Evolutionary conservation across 2,797 vertebrate genomes (phyloP), one percentile per base, ranked within the genome.

Genomic region (Thripadectes ignobilis): DNA sequence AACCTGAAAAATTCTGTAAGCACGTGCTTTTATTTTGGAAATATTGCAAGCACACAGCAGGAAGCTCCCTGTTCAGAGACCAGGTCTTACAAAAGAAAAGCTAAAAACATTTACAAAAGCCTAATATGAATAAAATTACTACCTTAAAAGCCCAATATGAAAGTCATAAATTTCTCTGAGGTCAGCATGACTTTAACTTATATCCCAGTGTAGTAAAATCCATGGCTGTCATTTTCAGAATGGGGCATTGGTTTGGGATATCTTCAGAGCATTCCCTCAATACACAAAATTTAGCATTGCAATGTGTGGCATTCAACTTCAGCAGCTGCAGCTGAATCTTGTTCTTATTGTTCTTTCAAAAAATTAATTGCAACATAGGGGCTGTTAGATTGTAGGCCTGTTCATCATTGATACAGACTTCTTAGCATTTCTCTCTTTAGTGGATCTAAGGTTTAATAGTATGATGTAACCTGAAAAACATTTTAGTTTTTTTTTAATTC

Each of bases 381-480:
- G 7, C 23, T 92, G 18, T 48, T 59, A 67, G 45, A 48, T 14
- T 7, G 3, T 45, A 65, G 83, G 68, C 80, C 52, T 86, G 52
- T 81, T 95, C 24, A 1, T 87, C 67, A 20, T 93, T 94, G 74
- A 69, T 86, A 67, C 34, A 68, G 55, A 85, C 48, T 73, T 92
- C 49, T 65, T 95, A 93, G 82, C 41, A 68, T 95, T 94, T 95
- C 54, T 85, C 21, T 90, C 41, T 82, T 45, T 48, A 72, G 73
- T 59, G 32, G 65, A 48, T 82, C 52, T 92, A 71, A 84, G n/a
- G 43, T 93, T 95, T 94, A 92, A 80, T 90, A 91, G 77, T 81
- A 91, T 96, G 85, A 96, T 76, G 91, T 82, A 92, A 88, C 34
- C 39, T 83, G 68, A 88, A 96, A 96, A 95, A 83, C 19, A 83